Base-by-base conservation (phyloP, 2,797 vertebrate genomes). In the Serranus cabrilla region DNA sequence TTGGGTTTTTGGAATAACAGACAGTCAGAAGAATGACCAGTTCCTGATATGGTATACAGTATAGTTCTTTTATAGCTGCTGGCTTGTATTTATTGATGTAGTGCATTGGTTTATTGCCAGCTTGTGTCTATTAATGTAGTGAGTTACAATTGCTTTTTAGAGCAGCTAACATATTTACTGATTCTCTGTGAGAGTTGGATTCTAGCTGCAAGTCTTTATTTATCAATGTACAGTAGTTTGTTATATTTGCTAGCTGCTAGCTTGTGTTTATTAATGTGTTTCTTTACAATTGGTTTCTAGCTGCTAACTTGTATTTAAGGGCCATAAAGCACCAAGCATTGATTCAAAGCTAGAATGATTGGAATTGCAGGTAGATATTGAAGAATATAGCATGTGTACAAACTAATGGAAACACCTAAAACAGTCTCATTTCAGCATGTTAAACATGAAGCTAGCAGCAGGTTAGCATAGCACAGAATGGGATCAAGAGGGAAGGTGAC, bases 401-500 rank as follows among this genome's bases (percentile, higher is more conserved):
- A 54, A 77, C 21, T 47, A 61, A 77, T 62, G 21, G 65, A 80
- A 80, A 56, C 66, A 73, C 63, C 51, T 34, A 2, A 49, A 51
- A 42, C 42, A 37, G 37, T 54, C n/a, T 43, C 3, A 9, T 43
- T 40, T 49, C 0, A 49, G 0, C 23, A 34, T 1, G 2, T 25
- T 39, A 27, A 71, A 66, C 42, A 55, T 65, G 16, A 61, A 56
- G 20, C 57, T 20, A 34, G 47, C 16, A 1, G 52, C 18, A 11
- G 0, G 7, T 69, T 23, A 63, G 18, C 7, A 39, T 20, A 18
- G 25, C 16, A 59, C 18, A 39, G 39, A 50, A 12, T 17, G 18
- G 16, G n/a, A n/a, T n/a, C 57, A 7, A 13, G 11, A 5, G 10
- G 20, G 42, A 40, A 17, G 16, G 46, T 25, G 23, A 37, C 12